phyloP scores from a whole-genome alignment of 2,113 vertebrate species.

The Cygnus buccinator region DNA sequence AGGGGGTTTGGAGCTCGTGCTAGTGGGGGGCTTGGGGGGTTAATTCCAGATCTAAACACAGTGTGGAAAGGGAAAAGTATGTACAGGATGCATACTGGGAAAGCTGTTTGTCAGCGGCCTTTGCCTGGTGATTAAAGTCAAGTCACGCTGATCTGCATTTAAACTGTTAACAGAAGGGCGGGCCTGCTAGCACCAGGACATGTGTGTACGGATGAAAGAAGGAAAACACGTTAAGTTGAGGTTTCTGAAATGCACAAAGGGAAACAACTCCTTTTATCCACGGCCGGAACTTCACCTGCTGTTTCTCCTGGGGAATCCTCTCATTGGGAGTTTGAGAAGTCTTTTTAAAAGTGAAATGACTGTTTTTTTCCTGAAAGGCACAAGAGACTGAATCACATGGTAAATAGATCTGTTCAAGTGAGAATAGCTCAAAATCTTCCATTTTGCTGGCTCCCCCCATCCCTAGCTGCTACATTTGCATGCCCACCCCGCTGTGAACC shows the following conservation, averaged over 20 bases:
- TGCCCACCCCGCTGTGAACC: neutral
- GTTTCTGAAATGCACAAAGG: conserved; percentile 14
- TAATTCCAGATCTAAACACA: neutral
- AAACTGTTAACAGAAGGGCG: neutral
- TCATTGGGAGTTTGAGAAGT: neutral
- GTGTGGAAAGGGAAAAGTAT: neutral
- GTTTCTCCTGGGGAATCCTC: conserved; percentile 35
- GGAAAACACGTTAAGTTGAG: neutral
- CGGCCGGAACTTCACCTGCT: neutral
- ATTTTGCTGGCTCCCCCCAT: neutral
- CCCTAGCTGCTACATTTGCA: neutral
- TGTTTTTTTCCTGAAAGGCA: conserved; percentile 5
- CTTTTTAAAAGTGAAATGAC: conserved; percentile 3
- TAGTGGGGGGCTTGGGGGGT: neutral
- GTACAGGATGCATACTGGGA: neutral
- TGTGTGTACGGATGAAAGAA: neutral
- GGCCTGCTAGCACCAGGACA: neutral
- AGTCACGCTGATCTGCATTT: conserved; percentile 30
- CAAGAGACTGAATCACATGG: neutral
- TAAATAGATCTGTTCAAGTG: neutral
- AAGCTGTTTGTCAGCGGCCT: conserved; percentile 28
- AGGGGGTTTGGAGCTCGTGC: accelerated
- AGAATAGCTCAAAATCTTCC: neutral
- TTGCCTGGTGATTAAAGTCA: conserved; percentile 30
- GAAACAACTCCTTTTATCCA: neutral